Evolutionary conservation across 2,797 vertebrate genomes (phyloP).

Genomic region (Dromococcyx pavoninus): DNA sequence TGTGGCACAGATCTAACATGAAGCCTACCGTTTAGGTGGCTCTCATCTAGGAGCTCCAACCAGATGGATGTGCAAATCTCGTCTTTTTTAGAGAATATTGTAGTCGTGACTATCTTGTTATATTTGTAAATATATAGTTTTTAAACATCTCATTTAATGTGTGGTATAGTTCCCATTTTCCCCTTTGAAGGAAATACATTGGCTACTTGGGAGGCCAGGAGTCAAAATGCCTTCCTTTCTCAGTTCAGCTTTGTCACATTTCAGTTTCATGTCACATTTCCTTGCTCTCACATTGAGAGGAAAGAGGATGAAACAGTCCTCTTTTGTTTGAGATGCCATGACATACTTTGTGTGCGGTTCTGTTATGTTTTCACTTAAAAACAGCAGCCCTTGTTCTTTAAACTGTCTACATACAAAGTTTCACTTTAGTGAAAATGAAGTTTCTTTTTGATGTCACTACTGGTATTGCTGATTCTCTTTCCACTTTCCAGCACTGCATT

Average conservation of each 20-base stretch:
- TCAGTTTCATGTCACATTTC: background rate
- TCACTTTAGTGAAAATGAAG: background rate
- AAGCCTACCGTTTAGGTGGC: background rate
- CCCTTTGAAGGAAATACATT: background rate
- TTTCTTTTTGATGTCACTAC: background rate
- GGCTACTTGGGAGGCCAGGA: background rate
- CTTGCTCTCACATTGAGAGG: background rate
- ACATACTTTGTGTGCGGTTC: background rate
- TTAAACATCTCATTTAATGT: background rate
- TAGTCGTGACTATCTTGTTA: background rate
- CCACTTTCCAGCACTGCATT: background rate
- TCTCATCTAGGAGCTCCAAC: background rate
- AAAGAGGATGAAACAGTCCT: background rate
- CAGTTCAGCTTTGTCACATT: background rate
- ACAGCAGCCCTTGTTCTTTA: background rate
- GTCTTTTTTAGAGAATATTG: background rate
- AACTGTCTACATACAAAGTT: fast-evolving
- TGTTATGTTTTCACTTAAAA: background rate
- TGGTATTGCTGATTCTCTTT: background rate
- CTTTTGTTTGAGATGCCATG: background rate
- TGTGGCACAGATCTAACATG: background rate
- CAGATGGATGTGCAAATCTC: background rate
- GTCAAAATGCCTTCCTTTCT: background rate
- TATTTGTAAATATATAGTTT: background rate
- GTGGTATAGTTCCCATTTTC: background rate